Base-by-base conservation (phyloP, 2,888 invertebrate genomes). In the Oscheius sp. region DNA sequence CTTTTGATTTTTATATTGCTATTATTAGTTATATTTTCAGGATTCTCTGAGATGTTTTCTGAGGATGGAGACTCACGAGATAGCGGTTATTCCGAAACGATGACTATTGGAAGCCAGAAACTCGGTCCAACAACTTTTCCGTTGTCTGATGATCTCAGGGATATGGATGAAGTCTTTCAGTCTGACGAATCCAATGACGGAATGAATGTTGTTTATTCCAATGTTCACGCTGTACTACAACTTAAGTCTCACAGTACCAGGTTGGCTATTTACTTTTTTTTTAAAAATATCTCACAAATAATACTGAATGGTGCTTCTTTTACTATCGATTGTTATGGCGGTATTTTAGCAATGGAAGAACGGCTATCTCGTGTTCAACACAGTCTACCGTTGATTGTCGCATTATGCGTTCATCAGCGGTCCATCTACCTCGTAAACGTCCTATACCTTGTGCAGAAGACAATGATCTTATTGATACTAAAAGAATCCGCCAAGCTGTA, bases 61-160 rank as follows among this genome's bases (percentile, higher is more conserved):
- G 59, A 59, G n/a, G 59, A 59, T 44, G 59, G 59, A 30, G 59
- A 59, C 59, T 59, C 59, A 9, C 41, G 59, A 44, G 59, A 59
- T 44, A 44, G 44, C 26, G 59, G 59, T 28, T 59, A 59, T 20
- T 59, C 59, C 14, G 59, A 59, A 22, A 59, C 26, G 5, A 32
- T 32, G 2, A 12, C 54, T 22, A 28, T 17, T 28, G 32, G 30
- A 17, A 20, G 17, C 32, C 12, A 5, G 14, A n/a, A n/a, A n/a
- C n/a, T n/a, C n/a, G 8, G n/a, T n/a, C 22, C 47, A 22, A 47
- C 47, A 22, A 47, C 22, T 12, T 47, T 47, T 20, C 12, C 17
- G 4, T 24, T 47, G 5, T 47, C 4, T 20, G 54, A 54, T 54
- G 54, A 54, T 1, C 2, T 32, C 14, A n/a, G 33, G 17, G 59